Percentiles rank a stretch among this genome's conserved stretches.
Evolutionary conservation across 2,888 invertebrate species (phyloP).

Genomic region (Carabus problematicus): DNA sequence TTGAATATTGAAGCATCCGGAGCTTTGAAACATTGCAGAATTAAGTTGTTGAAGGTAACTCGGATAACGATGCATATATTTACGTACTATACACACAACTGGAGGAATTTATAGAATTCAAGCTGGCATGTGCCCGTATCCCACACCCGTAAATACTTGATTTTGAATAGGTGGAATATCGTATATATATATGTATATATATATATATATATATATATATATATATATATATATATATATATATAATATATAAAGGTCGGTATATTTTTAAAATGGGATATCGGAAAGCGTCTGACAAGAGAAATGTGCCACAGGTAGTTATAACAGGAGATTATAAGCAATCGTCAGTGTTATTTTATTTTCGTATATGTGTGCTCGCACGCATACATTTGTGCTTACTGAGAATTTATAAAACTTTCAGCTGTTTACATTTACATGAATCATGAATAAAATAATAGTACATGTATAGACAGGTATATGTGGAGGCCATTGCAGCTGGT

Average conservation of each 20-base stretch:
- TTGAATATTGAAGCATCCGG: too few species aligned
- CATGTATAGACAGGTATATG: too few species aligned
- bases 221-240: constrained; percentile 15
- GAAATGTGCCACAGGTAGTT: constrained; percentile 37
- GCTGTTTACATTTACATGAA: too few species aligned
- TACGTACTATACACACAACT: constrained; percentile 4
- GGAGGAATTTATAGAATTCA: constrained; percentile 25
- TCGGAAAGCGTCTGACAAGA: constrained; percentile 14
- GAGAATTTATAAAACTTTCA: constrained; percentile 1
- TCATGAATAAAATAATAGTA: too few species aligned
- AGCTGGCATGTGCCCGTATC: background rate
- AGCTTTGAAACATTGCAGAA: too few species aligned
- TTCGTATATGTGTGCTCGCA: background rate
- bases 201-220: constrained; percentile 26
- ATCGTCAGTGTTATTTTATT: background rate
- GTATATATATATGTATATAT: constrained; percentile 9
- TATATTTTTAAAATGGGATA: constrained; percentile 24
- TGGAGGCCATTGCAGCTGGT: too few species aligned
- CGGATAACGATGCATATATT: too few species aligned
- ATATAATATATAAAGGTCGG: constrained; percentile 34
- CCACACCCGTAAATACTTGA: constrained; percentile 24
- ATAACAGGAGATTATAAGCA: constrained; percentile 30
- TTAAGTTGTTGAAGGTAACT: too few species aligned
- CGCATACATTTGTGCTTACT: constrained; percentile 1
- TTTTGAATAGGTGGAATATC: constrained; percentile 15